phyloP scores from a whole-genome alignment of 1,140 invertebrate genomes.

The Euwallacea fornicatus region DNA sequence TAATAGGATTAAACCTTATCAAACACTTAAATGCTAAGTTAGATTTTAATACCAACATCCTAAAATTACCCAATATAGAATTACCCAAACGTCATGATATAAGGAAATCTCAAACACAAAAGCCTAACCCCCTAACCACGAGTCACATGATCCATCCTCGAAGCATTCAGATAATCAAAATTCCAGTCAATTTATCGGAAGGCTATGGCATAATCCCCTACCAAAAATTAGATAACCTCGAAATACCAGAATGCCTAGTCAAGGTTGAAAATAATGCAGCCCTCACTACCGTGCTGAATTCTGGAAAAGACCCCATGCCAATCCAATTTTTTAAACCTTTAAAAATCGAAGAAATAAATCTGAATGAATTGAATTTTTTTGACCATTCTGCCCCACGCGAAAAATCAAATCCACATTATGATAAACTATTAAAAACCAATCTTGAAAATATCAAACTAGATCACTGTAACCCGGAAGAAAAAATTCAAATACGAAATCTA shows the following conservation, averaged over 20 bases:
- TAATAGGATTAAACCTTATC: slow-evolving; percentile 15
- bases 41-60: slow-evolving; percentile 3
- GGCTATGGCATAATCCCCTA: slow-evolving; percentile 17
- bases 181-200: slow-evolving; percentile 18
- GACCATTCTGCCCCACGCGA: slow-evolving; percentile 13
- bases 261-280: slow-evolving; percentile 27
- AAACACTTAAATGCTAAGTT: slow-evolving; percentile 10
- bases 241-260: slow-evolving; percentile 32
- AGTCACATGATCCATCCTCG: slow-evolving; percentile 13
- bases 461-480: neutral
- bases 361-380: slow-evolving; percentile 22
- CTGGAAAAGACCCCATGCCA: slow-evolving; percentile 22
- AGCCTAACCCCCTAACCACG: neutral
- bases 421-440: slow-evolving; percentile 25
- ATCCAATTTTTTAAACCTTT: slow-evolving; percentile 24
- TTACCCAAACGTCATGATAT: neutral
- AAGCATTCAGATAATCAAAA: slow-evolving; percentile 18
- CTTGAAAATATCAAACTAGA: slow-evolving; percentile 26
- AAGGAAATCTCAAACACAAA: neutral
- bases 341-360: slow-evolving; percentile 21
- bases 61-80: neutral
- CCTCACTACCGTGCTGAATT: slow-evolving; percentile 19
- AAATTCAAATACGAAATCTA: slow-evolving; percentile 21
- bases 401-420: neutral
- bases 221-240: slow-evolving; percentile 22